phyloP scores from a whole-genome alignment of 2,797 vertebrate genomes.

The Chiroxiphia lanceolata region DNA sequence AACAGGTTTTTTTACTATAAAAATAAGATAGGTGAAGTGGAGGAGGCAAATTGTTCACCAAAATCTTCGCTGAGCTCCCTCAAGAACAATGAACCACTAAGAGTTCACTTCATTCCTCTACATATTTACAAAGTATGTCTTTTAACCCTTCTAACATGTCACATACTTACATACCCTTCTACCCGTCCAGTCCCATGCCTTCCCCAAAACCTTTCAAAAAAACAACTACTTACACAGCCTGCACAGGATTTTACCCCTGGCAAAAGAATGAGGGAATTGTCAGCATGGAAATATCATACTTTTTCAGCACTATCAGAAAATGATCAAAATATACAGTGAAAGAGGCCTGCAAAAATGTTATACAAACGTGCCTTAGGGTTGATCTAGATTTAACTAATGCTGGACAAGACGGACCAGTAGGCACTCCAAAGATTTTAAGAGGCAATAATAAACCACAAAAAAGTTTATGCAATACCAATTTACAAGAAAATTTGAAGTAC shows the following conservation, averaged over 20 bases:
- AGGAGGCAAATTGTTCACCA: background rate
- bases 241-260: background rate
- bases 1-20: background rate
- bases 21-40: background rate
- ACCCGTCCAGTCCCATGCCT: background rate
- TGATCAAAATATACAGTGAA: background rate
- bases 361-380: background rate
- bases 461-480: background rate
- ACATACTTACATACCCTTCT: background rate
- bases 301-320: background rate
- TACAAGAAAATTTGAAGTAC: background rate
- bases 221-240: rapidly evolving
- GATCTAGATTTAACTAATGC: background rate
- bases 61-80: background rate
- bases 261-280: background rate
- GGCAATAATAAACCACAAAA: background rate
- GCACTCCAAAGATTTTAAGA: background rate
- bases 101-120: background rate
- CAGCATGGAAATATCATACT: background rate
- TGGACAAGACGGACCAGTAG: background rate
- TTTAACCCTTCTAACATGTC: background rate
- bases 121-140: background rate
- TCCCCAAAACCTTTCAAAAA: background rate
- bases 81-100: background rate
- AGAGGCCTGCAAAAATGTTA: background rate